Percentiles rank a stretch among this genome's conserved stretches.
These are phyloP conservation scores for Tragelaphus imberbis DNA, from an alignment of 2,113 vertebrate genomes.

Conservation along the genomic window DNA sequence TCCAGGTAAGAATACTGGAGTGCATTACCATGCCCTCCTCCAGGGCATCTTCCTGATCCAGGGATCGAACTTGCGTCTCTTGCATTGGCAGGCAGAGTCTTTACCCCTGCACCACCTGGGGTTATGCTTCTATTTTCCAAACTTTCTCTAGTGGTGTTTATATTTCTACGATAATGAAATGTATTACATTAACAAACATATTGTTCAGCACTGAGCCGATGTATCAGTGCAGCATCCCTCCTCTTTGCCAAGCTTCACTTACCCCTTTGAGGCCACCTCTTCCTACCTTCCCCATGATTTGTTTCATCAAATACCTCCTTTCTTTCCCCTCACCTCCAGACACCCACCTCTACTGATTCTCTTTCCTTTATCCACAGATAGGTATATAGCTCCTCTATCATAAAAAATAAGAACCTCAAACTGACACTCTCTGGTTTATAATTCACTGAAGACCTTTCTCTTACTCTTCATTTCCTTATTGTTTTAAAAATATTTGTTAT, in stretches of 20 bases:
- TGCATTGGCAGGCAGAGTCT: background rate
- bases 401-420: background rate
- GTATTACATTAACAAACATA: background rate
- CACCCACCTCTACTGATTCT: background rate
- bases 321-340: background rate
- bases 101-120: background rate
- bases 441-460: background rate
- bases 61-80: background rate
- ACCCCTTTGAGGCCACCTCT: fast-evolving
- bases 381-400: background rate
- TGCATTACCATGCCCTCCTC: background rate
- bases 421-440: background rate
- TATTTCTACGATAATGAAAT: background rate
- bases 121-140: background rate
- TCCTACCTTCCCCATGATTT: background rate
- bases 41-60: background rate
- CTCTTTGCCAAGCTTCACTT: background rate
- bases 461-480: background rate
- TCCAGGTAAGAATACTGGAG: background rate
- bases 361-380: background rate
- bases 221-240: fast-evolving
- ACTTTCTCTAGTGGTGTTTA: background rate
- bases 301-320: background rate
- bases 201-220: background rate
- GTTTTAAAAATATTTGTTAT: background rate